Evolutionary conservation across 2,888 invertebrate species (phyloP).

Genomic region (Andrena hattorfiana): DNA sequence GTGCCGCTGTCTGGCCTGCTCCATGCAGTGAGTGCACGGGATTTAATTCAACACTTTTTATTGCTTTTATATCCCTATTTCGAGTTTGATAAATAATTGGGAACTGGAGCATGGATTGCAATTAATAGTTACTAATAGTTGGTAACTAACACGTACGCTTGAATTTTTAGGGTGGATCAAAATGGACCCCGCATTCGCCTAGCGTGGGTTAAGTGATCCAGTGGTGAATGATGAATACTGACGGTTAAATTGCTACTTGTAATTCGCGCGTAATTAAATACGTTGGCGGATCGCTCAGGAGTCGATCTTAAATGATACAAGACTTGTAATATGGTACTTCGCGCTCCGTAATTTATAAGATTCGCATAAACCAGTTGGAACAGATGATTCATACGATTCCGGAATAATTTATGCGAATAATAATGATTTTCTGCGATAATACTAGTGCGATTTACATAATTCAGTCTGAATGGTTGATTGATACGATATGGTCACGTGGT

Average conservation of each 20-base stretch:
- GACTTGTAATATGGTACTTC: background rate
- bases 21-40: too few relatives aligned
- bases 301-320: constrained; percentile 3
- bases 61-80: too few relatives aligned
- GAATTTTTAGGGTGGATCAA: background rate
- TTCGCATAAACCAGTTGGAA: constrained; percentile 18
- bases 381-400: constrained; percentile 15
- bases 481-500: background rate
- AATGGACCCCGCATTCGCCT: too few relatives aligned
- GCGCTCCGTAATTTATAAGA: constrained; percentile 9
- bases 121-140: too few relatives aligned
- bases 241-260: background rate
- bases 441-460: constrained; percentile 25
- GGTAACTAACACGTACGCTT: background rate
- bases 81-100: too few relatives aligned
- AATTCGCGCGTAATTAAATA: constrained; percentile 5
- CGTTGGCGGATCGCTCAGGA: background rate
- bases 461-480: background rate
- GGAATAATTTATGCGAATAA: constrained; percentile 4
- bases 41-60: too few relatives aligned
- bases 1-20: too few relatives aligned
- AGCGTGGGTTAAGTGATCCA: background rate
- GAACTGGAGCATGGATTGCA: too few relatives aligned
- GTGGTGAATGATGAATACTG: background rate
- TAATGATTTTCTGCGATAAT: constrained; percentile 3